Evolutionary conservation across 2,797 vertebrate species (phyloP).

Genomic region (Protonibea diacanthus): DNA sequence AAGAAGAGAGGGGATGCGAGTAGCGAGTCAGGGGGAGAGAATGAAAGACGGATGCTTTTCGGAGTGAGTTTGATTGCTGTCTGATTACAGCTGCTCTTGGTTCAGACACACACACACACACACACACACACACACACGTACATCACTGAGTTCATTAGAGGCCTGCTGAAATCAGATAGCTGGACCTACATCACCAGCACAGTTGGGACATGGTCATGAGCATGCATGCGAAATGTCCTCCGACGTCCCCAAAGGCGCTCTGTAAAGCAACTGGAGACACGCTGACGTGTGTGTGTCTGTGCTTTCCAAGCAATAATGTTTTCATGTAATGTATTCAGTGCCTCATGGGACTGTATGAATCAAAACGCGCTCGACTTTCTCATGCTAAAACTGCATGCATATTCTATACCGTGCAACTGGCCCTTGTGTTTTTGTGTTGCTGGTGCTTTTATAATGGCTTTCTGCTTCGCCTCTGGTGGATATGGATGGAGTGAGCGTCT

Average conservation of each 20-base stretch:
- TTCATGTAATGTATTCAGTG: constrained; percentile 45
- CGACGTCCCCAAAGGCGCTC: constrained; percentile 20
- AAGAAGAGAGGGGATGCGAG: constrained; percentile 20
- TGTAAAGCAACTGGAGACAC: constrained; percentile 20
- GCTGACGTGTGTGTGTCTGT: constrained; percentile 2
- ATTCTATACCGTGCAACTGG: constrained; percentile 1
- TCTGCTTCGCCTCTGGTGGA: constrained; percentile 25
- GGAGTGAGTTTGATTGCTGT: constrained; percentile 68
- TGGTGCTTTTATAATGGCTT: constrained; percentile 15
- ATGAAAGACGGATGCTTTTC: constrained; percentile 45
- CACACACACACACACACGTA: constrained; percentile 16
- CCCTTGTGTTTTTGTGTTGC: constrained; percentile 1
- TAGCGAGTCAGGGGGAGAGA: constrained; percentile 16
- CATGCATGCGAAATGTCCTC: constrained; percentile 22
- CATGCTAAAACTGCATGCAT: constrained; percentile 23
- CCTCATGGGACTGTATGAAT: constrained; percentile 18
- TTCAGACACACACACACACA: constrained; percentile 17
- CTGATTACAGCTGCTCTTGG: constrained; percentile 71
- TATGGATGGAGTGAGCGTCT: constrained; percentile 30
- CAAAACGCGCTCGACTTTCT: constrained; percentile 13
- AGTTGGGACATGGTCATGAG: not conserved
- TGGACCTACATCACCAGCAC: constrained; percentile 18
- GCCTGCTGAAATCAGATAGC: constrained; percentile 42
- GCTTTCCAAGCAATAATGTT: constrained; percentile 35
- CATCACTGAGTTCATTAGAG: constrained; percentile 29